Percentiles rank a stretch among this genome's conserved stretches.
Evolutionary conservation across 2,113 vertebrate species (phyloP).

Genomic region (Phalacrocorax brasilianus): DNA sequence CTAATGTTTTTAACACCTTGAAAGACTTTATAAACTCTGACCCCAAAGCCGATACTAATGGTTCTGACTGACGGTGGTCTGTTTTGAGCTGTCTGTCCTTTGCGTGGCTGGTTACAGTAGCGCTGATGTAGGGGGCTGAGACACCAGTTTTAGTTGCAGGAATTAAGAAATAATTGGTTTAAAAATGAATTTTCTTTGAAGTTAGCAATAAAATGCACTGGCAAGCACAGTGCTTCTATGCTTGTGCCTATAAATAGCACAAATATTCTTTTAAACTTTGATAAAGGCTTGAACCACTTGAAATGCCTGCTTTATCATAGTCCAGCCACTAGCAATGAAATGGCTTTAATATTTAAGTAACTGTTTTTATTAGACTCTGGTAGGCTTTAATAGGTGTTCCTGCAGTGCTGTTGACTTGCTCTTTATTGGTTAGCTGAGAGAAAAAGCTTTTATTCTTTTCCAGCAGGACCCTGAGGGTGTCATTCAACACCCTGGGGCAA

Average conservation of each 20-base stretch:
- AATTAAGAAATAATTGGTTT: constrained; percentile 8
- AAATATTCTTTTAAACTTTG: neutral
- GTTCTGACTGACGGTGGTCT: neutral
- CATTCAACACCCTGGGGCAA: constrained; percentile 12
- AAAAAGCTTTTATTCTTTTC: constrained; percentile 48
- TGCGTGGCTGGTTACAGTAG: neutral
- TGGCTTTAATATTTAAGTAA: constrained; percentile 42
- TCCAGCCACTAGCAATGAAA: constrained; percentile 38
- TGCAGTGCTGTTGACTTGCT: constrained; percentile 28
- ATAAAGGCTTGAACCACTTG: constrained; percentile 4
- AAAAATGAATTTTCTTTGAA: neutral
- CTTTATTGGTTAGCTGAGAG: constrained; percentile 33
- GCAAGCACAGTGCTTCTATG: neutral
- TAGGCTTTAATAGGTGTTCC: constrained; percentile 54
- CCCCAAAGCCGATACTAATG: neutral
- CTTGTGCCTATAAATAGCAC: constrained; percentile 5
- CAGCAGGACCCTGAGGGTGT: constrained; percentile 21
- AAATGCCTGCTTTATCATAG: constrained; percentile 2
- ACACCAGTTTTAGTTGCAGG: neutral
- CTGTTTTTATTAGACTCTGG: constrained; percentile 47
- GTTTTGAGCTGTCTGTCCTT: neutral
- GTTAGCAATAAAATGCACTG: neutral
- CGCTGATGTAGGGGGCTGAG: neutral
- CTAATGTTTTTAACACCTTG: neutral
- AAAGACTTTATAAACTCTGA: neutral